Base-by-base conservation (phyloP, 2,113 vertebrate species). In the Excalfactoria chinensis region DNA sequence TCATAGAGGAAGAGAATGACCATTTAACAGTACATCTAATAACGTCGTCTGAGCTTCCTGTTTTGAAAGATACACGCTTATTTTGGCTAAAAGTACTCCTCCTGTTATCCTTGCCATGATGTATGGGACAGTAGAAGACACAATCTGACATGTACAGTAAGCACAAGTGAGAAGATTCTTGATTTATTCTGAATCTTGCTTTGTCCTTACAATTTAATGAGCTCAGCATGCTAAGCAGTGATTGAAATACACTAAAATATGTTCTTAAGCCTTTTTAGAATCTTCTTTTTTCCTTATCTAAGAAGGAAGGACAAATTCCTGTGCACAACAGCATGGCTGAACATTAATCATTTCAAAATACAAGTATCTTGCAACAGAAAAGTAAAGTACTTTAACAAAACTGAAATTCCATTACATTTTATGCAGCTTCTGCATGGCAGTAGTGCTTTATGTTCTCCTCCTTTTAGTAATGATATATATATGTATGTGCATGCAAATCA, bases 11-110 rank as follows among this genome's bases (percentile, higher is more conserved):
- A 95, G 76, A 95, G 89, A 95, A 90, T 6, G 35, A 95, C 95
- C 86, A 94, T 85, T 96, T 90, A 94, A 96, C 90, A 90, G 92
- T 96, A 96, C 90, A 97, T 96, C 93, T 96, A 96, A 96, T 91
- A 97, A 93, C 7, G 55, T 82, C 94, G 68, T 80, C 68, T 73
- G 88, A 80, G 72, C 84, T 87, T 91, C 93, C 71, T 68, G 92
- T 81, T 95, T 81, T 88, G 63, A 81, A 91, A 89, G 58, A 96
- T 90, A 86, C 89, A 59, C 19, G 81, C 85, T 94, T 72, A 69
- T 87, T 92, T 46, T 51, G 62, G 80, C 63, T 84, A 40, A 30
- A 90, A 95, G 58, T 82, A 95, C 84, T 93, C 73, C 62, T 84
- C 11, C 81, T 63, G 25, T 88, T 86, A 95, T 81, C 72, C 51